Base-by-base conservation (phyloP, 2,797 vertebrate species). In the Tamandua tetradactyla region DNA sequence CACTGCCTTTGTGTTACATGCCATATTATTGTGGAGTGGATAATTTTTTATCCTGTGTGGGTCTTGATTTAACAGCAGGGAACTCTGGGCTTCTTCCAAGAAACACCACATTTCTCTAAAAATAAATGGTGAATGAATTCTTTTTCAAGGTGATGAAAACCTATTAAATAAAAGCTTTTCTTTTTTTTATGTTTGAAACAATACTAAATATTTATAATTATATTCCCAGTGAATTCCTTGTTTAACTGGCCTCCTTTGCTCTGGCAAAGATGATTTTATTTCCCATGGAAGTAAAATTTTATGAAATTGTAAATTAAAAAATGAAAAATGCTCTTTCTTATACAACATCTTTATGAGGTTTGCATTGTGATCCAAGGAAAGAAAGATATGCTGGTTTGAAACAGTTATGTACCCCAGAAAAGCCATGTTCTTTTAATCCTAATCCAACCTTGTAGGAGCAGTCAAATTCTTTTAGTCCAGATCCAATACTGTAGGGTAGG, bases 31-130 rank as follows among this genome's bases (percentile, higher is more conserved):
- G 92, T 94, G 93, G n/a, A 71, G 23, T 2, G 23, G 74, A 20
- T 92, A 13, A 49, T 90, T 87, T 76, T 93, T 55, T 94, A 69
- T 95, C 40, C 74, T 47, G 44, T 35, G 5, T 27, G 49, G 40
- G 49, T 91, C 87, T 89, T 74, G 87, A 61, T 85, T 87, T 95
- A 95, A 89, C 95, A 96, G 85, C 88, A 80, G 91, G 93, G 66
- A 75, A 37, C 32, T 82, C 55, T 86, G 95, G 92, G 47, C 74
- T 93, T 92, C 91, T 91, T 97, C 92, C 91, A 94, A 90, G 84
- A 82, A 94, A 37, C 40, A 55, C 69, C 30, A 18, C 15, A 2
- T 91, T 96, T 91, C 68, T 83, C 75, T 81, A 91, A 95, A 97
- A 96, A 96, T 84, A 95, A 89, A 62, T 64, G 55, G 69, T 15